Evolutionary conservation across 2,113 vertebrate species (phyloP), one percentile per base, ranked within the genome.

Genomic region (Zingel zingel): DNA sequence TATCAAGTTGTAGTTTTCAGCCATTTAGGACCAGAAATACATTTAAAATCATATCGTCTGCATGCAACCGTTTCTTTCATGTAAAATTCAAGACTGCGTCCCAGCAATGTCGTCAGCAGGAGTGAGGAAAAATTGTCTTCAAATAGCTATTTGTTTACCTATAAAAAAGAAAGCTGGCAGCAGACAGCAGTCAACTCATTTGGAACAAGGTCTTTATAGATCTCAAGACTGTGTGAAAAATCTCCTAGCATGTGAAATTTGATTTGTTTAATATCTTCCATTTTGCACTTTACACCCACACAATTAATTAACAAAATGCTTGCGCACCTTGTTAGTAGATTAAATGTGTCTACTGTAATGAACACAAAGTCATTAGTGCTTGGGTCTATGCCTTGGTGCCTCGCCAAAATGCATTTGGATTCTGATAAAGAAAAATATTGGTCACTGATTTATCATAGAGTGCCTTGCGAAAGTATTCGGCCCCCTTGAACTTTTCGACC

Each of bases 301-400:
- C 69, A 85, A 66, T 88, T 88, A 85, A 91, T 90, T 88, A 84
- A 74, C 74, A 66, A 75, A 89, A 86, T 74, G 83, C 66, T 33
- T 59, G 21, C 76, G 66, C 70, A 65, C 84, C 67, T 84, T 86
- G 83, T 90, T 88, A 84, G 62, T 62, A 53, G 66, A 88, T 81
- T 74, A 54, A 77, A 83, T 82, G 36, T 65, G 80, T 84, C 82
- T 81, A 43, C 64, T 71, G 53, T 77, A 82, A 89, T 85, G 64
- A 89, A 89, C 56, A 73, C 30, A 62, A 75, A 82, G 76, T 86
- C 80, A 77, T 88, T 85, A 75, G 54, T 58, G 59, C 83, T 77
- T 59, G 51, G 66, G 85, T 87, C 33, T 65, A 67, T 51, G 66
- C 25, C 70, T 79, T 66, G 69, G 61, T 57, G 2, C 21, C 16